Conservation (phyloP, 1,140 invertebrate species). For the Ips typographus region DNA sequence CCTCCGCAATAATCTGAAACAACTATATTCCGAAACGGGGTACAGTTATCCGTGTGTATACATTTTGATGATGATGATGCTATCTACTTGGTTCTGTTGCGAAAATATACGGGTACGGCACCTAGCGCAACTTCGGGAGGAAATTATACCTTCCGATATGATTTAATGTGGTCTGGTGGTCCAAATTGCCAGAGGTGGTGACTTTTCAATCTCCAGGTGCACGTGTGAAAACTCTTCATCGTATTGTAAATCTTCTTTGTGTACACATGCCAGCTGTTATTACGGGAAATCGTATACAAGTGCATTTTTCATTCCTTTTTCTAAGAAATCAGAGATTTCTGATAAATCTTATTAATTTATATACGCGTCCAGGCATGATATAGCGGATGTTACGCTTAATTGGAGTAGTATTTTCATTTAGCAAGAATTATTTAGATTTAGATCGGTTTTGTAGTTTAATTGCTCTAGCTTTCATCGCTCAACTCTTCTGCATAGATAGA, state of each 20-base stretch:
- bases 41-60: not conserved
- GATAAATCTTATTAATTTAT: slow-evolving; percentile 18
- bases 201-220: not conserved
- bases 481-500: not conserved
- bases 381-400: slow-evolving; percentile 14
- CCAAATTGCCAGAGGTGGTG: not conserved
- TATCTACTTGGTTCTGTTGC: not conserved
- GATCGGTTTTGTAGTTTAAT: not conserved
- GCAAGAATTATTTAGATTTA: not conserved
- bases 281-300: slow-evolving; percentile 15
- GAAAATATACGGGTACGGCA: not conserved
- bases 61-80: not conserved
- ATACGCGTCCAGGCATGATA: slow-evolving; percentile 10
- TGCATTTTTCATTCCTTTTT: slow-evolving; percentile 5
- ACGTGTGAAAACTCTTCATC: slow-evolving; percentile 10
- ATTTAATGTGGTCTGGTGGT: not conserved
- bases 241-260: slow-evolving; percentile 3
- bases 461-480: not conserved
- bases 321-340: slow-evolving; percentile 5
- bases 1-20: not conserved
- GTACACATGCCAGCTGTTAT: slow-evolving; percentile 15
- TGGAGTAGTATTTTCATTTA: not conserved
- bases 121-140: not conserved
- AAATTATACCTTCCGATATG: slow-evolving; percentile 4
- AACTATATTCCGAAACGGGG: slow-evolving; percentile 1